Evolutionary conservation across 2,888 invertebrate genomes (phyloP), one percentile per base, ranked within the genome.

Genomic region (Penaeus monodon): DNA sequence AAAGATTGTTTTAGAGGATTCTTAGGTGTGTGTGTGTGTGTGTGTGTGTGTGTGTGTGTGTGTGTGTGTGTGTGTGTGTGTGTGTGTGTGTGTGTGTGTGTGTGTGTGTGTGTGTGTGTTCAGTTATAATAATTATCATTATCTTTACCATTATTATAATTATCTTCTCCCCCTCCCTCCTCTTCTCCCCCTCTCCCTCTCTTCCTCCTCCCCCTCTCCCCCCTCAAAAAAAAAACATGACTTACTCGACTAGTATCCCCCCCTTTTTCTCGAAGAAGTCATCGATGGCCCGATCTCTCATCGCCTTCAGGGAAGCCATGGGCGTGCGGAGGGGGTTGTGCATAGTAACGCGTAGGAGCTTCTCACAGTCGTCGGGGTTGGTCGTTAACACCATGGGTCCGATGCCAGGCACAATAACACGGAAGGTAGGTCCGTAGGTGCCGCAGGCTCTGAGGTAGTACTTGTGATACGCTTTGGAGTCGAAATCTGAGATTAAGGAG

Each of bases 201-300:
- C 49, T 20, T n/a, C 44, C 49, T 24, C 38, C 17, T 44, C 20
- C 49, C 44, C 38, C 44, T 6, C 49, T 57, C 0, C 0, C 10
- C 22, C 57, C n/a, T n/a, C n/a, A n/a, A n/a, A n/a, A n/a, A n/a
- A 38, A 17, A 1, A 1, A 17, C 1, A 57, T 20, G 27, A 68
- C 81, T 70, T 57, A 81, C 81, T 81, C 81, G 29, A 44, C 49
- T 27, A 81, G 17, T 14, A 81, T 38, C n/a, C 81, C 81, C 1
- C 10, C n/a, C 44, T 66, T 65, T 49, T 81, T 81, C 49, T 81
- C 81, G 29, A 81, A 81, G 29, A 68, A 81, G 49, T 78, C 27
- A 14, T 81, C 81, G 81, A 57, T 70, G 14, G 44, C 49, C 0
- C 68, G n/a, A 17, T 81, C 81, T 2, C 70, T 29, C 20, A 81